Base-by-base conservation (phyloP, 2,113 vertebrate species). In the Pseudorhombus dupliciocellatus region DNA sequence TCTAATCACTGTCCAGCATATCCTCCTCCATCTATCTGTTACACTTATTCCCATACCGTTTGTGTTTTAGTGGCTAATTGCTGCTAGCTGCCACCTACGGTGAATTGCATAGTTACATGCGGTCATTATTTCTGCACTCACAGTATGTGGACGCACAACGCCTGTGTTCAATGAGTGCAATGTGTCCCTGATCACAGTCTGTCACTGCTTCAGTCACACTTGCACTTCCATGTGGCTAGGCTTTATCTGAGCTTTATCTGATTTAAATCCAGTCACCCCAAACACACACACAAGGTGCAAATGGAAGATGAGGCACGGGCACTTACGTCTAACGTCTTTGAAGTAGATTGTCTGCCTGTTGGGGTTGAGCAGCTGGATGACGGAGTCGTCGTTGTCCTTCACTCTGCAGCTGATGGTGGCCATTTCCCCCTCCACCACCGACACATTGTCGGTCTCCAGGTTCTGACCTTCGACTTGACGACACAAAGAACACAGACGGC, bases 311-410 rank as follows among this genome's bases (percentile, higher is more conserved):
- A 63, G 63, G 44, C 37, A 5, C 1, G 0, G 2, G 57, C 63
- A 97, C 97, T 97, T 90, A 99, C 97, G 97, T 87, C 97, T 92
- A 85, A 98, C 94, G 51, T 98, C 92, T 89, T 55, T 93, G 86
- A 94, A 94, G 77, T 98, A 99, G 91, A 99, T 99, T 55, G 98
- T 99, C 91, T 94, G 93, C 82, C 98, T 94, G 94, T 97, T 98
- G 90, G 98, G 98, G 89, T 98, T 99, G 87, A 99, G 95, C 10
- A 99, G 96, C 84, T 99, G 98, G 83, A 99, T 98, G 89, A 99
- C 98, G 0, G 98, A 99, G 93, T 97, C 98, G 2, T 99, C 98
- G 64, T 94, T 94, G 93, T 98, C 95, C 93, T 96, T 98, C 77
- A 93, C 87, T 84, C 93, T 88, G 89, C 93, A 94, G 89, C 92